Conservation (phyloP, 2,113 vertebrate genomes). For the Paedocypris sp. region DNA sequence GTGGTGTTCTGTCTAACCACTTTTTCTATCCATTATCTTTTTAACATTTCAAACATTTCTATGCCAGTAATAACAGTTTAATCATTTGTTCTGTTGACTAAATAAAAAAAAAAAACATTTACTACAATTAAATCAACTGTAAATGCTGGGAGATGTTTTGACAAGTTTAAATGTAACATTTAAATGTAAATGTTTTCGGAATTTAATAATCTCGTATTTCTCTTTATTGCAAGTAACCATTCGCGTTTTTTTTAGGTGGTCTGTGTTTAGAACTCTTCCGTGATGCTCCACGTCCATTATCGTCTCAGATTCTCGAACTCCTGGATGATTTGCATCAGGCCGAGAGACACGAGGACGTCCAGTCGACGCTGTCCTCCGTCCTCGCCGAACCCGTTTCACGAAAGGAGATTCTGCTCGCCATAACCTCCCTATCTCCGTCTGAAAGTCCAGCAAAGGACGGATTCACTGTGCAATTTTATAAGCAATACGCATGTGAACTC, state of each 20-base stretch:
- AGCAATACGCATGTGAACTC: slow-evolving; percentile 13
- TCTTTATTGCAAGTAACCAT: too few species aligned
- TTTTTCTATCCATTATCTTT: too few species aligned
- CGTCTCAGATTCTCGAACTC: slow-evolving; percentile 1
- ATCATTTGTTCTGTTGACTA: too few species aligned
- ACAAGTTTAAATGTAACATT: too few species aligned
- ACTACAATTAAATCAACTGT: too few species aligned
- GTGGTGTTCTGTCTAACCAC: too few species aligned
- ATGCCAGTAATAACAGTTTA: too few species aligned
- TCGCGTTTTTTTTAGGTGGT: background rate
- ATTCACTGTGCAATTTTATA: slow-evolving; percentile 23
- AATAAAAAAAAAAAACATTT: too few species aligned
- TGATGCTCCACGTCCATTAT: background rate
- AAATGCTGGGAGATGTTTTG: too few species aligned
- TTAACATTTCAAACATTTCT: too few species aligned
- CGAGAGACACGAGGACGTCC: slow-evolving; percentile 7
- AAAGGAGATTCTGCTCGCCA: slow-evolving; percentile 21
- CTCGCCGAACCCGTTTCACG: slow-evolving; percentile 14
- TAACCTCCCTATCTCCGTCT: slow-evolving; percentile 9
- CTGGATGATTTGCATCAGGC: slow-evolving; percentile 21
- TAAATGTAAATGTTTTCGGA: too few species aligned
- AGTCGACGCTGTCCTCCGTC: background rate
- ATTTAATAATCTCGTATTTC: too few species aligned
- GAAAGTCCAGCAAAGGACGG: slow-evolving; percentile 10
- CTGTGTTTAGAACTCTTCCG: background rate